phyloP scores from a whole-genome alignment of 2,888 invertebrate species.

The Dromius quadrimaculatus region DNA sequence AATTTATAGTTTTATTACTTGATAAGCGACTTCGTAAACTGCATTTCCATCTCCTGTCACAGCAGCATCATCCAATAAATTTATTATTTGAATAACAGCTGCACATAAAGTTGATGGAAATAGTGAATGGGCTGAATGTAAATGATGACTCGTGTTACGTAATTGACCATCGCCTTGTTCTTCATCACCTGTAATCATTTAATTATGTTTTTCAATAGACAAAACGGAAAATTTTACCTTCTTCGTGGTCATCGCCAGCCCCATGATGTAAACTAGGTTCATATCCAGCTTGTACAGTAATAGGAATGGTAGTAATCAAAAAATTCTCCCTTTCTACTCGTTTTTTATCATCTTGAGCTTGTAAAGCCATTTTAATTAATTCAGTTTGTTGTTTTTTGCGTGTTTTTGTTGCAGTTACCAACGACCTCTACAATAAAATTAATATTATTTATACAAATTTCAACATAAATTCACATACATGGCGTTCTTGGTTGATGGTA shows the following conservation, averaged over 20 bases:
- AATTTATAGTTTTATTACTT: constrained; percentile 68
- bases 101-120: constrained; percentile 98
- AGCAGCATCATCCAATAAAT: constrained; percentile 94
- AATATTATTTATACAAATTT: constrained; percentile 11
- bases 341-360: constrained; percentile 96
- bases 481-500: constrained; percentile 96
- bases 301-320: constrained; percentile 94
- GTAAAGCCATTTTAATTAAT: constrained; percentile 93
- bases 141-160: constrained; percentile 81
- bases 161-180: constrained; percentile 75
- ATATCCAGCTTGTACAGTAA: constrained; percentile 94
- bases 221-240: constrained; percentile 69
- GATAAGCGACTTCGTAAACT: constrained; percentile 97
- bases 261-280: constrained; percentile 92
- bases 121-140: constrained; percentile 92
- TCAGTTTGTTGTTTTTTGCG: constrained; percentile 99
- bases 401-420: constrained; percentile 98
- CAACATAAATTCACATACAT: constrained; percentile 72
- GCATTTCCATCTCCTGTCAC: constrained; percentile 93
- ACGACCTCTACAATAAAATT: constrained; percentile 76
- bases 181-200: constrained; percentile 67
- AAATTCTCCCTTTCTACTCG: constrained; percentile 95
- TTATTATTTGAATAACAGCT: constrained; percentile 94
- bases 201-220: background rate
- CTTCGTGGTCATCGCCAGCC: constrained; percentile 86